Evolutionary conservation across 2,797 vertebrate genomes (phyloP).

Genomic region (Agapornis canus): DNA sequence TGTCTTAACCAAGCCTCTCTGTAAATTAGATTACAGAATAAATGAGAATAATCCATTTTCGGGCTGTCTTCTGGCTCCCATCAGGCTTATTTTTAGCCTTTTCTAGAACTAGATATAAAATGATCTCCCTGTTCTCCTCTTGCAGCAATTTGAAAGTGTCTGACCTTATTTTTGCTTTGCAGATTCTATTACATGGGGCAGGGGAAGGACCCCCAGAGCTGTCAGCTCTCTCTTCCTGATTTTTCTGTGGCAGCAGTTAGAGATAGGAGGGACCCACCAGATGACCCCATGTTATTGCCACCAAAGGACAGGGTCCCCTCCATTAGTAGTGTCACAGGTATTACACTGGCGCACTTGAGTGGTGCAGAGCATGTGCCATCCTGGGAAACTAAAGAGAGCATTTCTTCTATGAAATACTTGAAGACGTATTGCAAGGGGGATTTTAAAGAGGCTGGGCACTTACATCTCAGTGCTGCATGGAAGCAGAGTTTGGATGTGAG

Average conservation of each 20-base stretch:
- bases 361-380: neutral
- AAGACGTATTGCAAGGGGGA: neutral
- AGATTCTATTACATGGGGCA: constrained; percentile 39
- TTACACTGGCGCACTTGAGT: neutral
- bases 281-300: neutral
- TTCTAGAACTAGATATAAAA: constrained; percentile 19
- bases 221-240: neutral
- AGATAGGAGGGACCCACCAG: neutral
- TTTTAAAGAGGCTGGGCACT: neutral
- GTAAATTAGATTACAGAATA: constrained; percentile 55
- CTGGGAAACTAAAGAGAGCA: neutral
- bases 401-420: neutral
- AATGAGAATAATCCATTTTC: constrained; percentile 66
- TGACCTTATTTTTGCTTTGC: constrained; percentile 64
- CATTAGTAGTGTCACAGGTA: neutral
- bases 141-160: constrained; percentile 46
- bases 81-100: constrained; percentile 57
- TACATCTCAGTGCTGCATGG: neutral
- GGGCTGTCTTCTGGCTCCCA: constrained; percentile 13
- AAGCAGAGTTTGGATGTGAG: neutral
- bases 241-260: neutral
- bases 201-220: neutral
- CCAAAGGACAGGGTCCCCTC: neutral
- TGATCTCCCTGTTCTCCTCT: constrained; percentile 30
- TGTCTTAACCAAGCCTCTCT: neutral